Evolutionary conservation across 37 sponge, comb jelly and placozoan species (phyloP).

Genomic region (Bolinopsis microptera): DNA sequence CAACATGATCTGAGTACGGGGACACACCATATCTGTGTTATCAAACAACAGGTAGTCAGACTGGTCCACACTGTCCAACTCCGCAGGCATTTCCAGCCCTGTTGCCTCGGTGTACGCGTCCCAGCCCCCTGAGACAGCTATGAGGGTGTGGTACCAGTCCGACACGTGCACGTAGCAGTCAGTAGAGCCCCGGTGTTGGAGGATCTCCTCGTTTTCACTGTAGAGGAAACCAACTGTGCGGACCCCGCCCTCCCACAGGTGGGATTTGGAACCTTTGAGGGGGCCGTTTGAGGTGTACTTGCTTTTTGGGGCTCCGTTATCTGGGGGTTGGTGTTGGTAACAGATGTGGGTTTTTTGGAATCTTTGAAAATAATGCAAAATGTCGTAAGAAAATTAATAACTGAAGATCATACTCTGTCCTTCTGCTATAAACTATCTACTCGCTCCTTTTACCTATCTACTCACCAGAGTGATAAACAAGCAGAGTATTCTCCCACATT

Average conservation of each 20-base stretch:
- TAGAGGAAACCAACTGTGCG: neutral
- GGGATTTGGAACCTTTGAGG: neutral
- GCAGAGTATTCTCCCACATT: constrained; percentile 74
- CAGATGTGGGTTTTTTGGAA: no score
- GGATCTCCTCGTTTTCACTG: neutral
- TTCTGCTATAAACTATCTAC: no score
- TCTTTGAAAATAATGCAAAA: no score
- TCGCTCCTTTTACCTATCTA: no score
- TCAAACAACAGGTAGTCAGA: neutral
- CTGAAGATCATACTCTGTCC: no score
- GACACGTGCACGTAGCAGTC: constrained; percentile 11
- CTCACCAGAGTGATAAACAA: constrained; percentile 66
- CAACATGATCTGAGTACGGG: neutral
- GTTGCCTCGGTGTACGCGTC: neutral
- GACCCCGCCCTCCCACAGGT: neutral
- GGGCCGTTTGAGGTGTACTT: neutral
- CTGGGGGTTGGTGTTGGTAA: no score
- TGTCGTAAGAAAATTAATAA: no score
- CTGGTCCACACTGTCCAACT: neutral
- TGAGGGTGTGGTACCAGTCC: constrained; percentile 12
- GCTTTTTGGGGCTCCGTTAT: constrained; percentile 69
- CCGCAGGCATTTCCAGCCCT: neutral
- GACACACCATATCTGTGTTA: neutral
- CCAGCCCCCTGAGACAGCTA: neutral
- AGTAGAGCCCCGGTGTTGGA: neutral